A percentile compares a stretch with the other conserved stretches of the same genome.
phyloP scores from a whole-genome alignment of 2,888 invertebrate genomes.

The Calliphora vomitoria region DNA sequence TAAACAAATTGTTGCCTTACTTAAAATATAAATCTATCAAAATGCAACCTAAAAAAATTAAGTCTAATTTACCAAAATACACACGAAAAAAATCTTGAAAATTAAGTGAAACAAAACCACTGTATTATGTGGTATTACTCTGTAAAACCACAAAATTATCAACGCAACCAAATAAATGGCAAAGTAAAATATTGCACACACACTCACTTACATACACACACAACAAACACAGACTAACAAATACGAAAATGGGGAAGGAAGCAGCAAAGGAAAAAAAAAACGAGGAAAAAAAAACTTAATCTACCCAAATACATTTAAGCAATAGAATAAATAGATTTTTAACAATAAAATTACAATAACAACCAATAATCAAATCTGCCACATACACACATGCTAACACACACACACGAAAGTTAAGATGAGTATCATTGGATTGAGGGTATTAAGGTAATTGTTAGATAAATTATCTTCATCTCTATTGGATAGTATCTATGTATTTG shows the following conservation, averaged over 20 bases:
- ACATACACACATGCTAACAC: not conserved
- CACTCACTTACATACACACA: not conserved
- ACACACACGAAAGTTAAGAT: not conserved
- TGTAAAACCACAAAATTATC: conserved; percentile 45
- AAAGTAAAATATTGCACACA: not conserved
- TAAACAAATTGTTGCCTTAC: not conserved
- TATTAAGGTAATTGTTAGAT: conserved; percentile 45
- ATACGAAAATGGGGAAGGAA: not conserved
- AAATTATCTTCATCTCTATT: conserved; percentile 29
- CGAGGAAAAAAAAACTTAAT: not conserved
- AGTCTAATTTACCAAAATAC: not conserved
- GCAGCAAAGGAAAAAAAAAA: not conserved
- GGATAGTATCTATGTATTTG: not conserved
- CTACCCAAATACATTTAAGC: conserved; percentile 4
- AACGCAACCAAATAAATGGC: conserved; percentile 7
- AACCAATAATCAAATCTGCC: conserved; percentile 35
- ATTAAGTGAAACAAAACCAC: conserved; percentile 25
- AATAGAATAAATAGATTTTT: conserved; percentile 31
- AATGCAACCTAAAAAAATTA: not conserved
- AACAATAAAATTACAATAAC: conserved; percentile 45
- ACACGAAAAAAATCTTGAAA: conserved; percentile 9
- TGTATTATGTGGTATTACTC: conserved; percentile 33
- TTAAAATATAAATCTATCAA: not conserved
- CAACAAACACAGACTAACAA: not conserved
- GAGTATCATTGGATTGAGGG: conserved; percentile 5